Conservation (phyloP, 1,140 invertebrate genomes). For the Paralvinella palmiformis region DNA sequence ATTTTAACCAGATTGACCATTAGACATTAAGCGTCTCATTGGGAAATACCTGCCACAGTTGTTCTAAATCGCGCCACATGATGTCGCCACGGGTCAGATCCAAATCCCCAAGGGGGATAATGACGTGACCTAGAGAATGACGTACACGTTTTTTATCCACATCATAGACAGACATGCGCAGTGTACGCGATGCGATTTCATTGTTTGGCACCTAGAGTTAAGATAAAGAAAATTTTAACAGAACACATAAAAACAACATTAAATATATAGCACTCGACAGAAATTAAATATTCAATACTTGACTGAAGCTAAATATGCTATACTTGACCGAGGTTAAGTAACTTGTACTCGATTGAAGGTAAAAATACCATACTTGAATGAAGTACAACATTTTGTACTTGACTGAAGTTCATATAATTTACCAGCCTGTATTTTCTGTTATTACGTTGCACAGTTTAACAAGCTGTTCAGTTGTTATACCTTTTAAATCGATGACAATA, state of each 20-base stretch:
- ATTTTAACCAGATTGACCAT: neutral
- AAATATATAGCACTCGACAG: neutral
- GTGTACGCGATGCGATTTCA: conserved; percentile 24
- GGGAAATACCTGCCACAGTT: conserved; percentile 27
- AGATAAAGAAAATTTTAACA: neutral
- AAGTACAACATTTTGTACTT: too few relatives aligned
- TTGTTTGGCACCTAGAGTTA: conserved; percentile 26
- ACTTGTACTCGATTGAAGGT: neutral
- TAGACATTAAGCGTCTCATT: neutral
- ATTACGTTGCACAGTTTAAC: too few relatives aligned
- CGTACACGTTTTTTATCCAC: conserved; percentile 42
- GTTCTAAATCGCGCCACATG: conserved; percentile 36
- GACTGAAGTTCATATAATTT: too few relatives aligned
- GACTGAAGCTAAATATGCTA: too few relatives aligned
- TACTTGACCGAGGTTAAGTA: too few relatives aligned
- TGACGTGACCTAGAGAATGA: conserved; percentile 44
- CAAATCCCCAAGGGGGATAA: conserved; percentile 32
- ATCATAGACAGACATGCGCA: conserved; percentile 46
- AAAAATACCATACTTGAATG: neutral
- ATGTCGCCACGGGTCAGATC: conserved; percentile 33
- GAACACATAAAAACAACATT: too few relatives aligned
- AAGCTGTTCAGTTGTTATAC: too few relatives aligned
- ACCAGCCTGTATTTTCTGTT: too few relatives aligned
- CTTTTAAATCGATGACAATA: too few relatives aligned
- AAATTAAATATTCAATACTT: neutral